A percentile compares a stretch with the other conserved stretches of the same genome.
These are phyloP conservation scores for Drosophila pegasa DNA, from an alignment of 2,888 invertebrate genomes.

Conservation along the genomic window DNA sequence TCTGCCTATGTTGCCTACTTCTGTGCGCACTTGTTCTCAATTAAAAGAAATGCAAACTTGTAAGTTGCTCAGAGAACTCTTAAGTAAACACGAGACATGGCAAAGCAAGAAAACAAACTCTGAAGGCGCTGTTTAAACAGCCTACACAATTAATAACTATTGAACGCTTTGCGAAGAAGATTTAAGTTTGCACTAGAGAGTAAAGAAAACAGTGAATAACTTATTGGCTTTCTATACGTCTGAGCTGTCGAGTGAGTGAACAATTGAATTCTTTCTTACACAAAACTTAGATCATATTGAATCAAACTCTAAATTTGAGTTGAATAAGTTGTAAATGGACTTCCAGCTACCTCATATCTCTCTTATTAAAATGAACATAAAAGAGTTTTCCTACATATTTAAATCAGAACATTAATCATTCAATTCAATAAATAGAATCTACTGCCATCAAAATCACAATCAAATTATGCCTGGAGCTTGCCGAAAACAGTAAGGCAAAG, in stretches of 20 bases:
- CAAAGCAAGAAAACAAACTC: not conserved
- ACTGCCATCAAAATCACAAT: no score
- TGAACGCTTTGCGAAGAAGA: not conserved
- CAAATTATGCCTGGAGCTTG: not conserved
- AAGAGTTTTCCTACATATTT: no score
- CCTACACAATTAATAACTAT: not conserved
- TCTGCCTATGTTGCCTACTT: conserved; percentile 32
- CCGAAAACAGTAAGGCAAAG: not conserved
- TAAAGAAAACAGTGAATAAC: not conserved
- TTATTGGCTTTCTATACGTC: not conserved
- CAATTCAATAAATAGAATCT: no score
- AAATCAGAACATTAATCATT: no score
- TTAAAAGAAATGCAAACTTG: conserved; percentile 4
- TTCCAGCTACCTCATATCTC: no score
- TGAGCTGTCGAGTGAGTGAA: not conserved
- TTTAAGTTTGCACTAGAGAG: not conserved
- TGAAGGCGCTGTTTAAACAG: not conserved
- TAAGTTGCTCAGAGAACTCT: not conserved
- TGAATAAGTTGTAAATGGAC: no score
- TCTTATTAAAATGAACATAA: no score
- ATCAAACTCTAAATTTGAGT: no score
- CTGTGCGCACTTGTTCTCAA: conserved; percentile 39
- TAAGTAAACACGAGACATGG: conserved; percentile 3
- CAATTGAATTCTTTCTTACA: no score
- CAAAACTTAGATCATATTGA: no score